Evolutionary conservation across 2,113 vertebrate genomes (phyloP).

Genomic region (Saccopteryx leptura): DNA sequence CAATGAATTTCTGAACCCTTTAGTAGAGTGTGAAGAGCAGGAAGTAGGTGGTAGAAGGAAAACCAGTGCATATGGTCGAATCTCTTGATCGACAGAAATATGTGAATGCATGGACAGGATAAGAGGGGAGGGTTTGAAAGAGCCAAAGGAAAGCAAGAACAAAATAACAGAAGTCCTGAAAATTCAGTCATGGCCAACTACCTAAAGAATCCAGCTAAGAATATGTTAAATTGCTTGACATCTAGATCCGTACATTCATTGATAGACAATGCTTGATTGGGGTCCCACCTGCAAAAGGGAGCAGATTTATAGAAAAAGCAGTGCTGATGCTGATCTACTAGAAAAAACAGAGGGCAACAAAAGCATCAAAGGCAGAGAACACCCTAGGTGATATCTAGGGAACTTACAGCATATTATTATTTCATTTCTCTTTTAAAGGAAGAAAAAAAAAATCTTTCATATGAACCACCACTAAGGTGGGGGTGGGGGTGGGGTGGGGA

Average conservation of each 20-base stretch:
- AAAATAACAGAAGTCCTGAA: constrained; percentile 49
- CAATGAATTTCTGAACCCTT: constrained; percentile 85
- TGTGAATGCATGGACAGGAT: constrained; percentile 50
- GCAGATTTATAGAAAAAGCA: not conserved
- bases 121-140: constrained; percentile 36
- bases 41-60: constrained; percentile 73
- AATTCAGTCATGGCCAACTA: constrained; percentile 20
- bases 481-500: not conserved
- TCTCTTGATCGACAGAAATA: constrained; percentile 78
- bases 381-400: not conserved
- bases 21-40: constrained; percentile 78
- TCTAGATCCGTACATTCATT: not conserved
- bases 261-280: not conserved
- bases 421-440: constrained; percentile 62
- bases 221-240: too few relatives aligned
- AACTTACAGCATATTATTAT: constrained; percentile 52
- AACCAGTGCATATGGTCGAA: constrained; percentile 61
- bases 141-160: constrained; percentile 48
- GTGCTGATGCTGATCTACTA: not conserved
- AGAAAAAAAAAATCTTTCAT: constrained; percentile 54
- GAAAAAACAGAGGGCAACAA: constrained; percentile 31
- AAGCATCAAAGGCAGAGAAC: constrained; percentile 49
- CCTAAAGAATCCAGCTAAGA: constrained; percentile 44
- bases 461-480: constrained; percentile 21
- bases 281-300: constrained; percentile 27